Evolutionary conservation across 2,797 vertebrate genomes (phyloP), one percentile per base, ranked within the genome.

Genomic region (Phoebastria nigripes): DNA sequence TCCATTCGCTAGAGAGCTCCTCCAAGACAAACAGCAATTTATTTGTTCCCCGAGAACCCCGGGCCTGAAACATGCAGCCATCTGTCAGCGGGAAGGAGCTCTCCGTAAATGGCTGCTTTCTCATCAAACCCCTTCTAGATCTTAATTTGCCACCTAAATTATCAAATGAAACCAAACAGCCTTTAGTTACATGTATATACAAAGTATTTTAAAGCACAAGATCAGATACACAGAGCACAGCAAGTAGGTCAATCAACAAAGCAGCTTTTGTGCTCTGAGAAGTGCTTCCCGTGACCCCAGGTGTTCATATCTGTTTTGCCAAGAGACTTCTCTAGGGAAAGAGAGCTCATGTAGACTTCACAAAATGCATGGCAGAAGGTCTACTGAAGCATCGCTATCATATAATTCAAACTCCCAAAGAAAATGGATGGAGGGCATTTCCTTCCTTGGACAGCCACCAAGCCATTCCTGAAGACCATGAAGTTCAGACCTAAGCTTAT

Each of bases 21-120:
- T 92, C 82, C 92, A 65, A 87, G 91, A 80, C 83, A 88, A 83
- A 47, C 83, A 90, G 89, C n/a, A 51, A 91, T 84, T 71, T 81
- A 80, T 95, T 95, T 92, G 89, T 89, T 95, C 87, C 61, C 83
- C 6, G 12, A 90, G 92, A 93, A 87, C 73, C 81, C 82, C 1
- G 2, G 93, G 82, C 54, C 86, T 28, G 66, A 92, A 82, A 71
- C 89, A 25, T 80, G 89, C 71, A 90, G 87, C 93, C 95, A 96
- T 94, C 94, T 96, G 96, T 78, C 93, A 87, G 82, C 1, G 74
- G 89, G 54, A 85, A 93, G 79, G 78, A 94, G 93, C 83, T 89
- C 81, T 82, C 90, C 8, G 6, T 41, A 37, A 90, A 61, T 0
- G 24, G 25, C 85, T 63, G 49, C 51, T 49, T 62, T 12, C 62